A percentile compares a stretch with the other conserved stretches of the same genome.
Conservation (phyloP, 2,113 vertebrate species). For the Brachypteracias leptosomus region DNA sequence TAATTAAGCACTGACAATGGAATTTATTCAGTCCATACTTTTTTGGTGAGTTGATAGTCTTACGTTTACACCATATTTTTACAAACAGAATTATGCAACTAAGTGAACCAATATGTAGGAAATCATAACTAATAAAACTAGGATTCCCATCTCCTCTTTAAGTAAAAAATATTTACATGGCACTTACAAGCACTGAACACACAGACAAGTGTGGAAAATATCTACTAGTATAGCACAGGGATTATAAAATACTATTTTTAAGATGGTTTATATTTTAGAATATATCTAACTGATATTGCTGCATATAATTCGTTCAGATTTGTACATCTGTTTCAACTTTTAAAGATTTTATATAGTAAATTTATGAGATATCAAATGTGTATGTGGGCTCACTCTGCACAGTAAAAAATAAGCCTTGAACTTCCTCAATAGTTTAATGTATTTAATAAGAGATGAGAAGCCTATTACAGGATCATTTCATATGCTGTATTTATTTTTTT, state of each 20-base stretch:
- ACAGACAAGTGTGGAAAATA: background rate
- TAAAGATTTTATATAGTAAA: background rate
- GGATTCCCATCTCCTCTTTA: background rate
- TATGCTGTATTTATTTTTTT: background rate
- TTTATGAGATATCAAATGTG: constrained; percentile 19
- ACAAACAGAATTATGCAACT: background rate
- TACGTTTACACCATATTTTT: background rate
- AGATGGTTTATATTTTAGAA: background rate
- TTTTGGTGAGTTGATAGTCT: background rate
- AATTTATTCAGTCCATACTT: background rate
- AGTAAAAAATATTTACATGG: background rate
- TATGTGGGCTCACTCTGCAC: constrained; percentile 10
- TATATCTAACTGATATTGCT: background rate
- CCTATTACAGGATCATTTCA: constrained; percentile 49
- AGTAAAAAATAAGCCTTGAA: constrained; percentile 43
- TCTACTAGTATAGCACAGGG: background rate
- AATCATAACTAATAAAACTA: background rate
- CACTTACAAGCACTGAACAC: background rate
- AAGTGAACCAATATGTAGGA: background rate
- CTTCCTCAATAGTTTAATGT: constrained; percentile 37
- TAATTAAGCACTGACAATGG: background rate
- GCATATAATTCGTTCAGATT: background rate
- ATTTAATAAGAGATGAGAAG: constrained; percentile 58
- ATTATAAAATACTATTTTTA: constrained; percentile 28
- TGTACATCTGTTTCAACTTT: constrained; percentile 1